Evolutionary conservation across 2,113 vertebrate genomes (phyloP).

Genomic region (Saccopteryx bilineata): DNA sequence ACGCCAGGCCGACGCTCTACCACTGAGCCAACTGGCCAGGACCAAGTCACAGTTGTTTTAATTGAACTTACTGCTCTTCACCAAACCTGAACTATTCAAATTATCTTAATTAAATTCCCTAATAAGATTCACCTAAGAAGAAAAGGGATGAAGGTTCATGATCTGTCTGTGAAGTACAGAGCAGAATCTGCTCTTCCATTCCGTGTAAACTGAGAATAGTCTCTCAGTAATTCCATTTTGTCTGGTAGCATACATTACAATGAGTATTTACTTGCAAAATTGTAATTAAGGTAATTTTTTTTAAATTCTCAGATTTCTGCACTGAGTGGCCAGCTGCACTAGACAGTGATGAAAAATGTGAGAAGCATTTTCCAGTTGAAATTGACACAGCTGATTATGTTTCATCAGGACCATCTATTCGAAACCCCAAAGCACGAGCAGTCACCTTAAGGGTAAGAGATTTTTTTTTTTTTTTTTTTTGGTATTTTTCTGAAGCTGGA

Average conservation of each 20-base stretch:
- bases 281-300: constrained; percentile 42
- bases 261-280: constrained; percentile 16
- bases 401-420: constrained; percentile 92
- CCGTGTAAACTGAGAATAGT: background rate
- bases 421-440: constrained; percentile 93
- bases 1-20: too few relatives aligned
- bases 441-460: constrained; percentile 93
- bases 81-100: background rate
- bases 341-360: constrained; percentile 92
- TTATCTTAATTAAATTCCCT: background rate
- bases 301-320: constrained; percentile 92
- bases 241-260: background rate
- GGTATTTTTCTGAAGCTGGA: too few relatives aligned
- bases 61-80: background rate
- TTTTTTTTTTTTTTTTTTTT: background rate
- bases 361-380: constrained; percentile 94
- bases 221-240: background rate
- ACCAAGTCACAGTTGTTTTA: background rate
- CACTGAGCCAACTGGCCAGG: too few relatives aligned
- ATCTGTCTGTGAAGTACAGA: background rate
- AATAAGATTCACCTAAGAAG: background rate
- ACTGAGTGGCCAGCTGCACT: constrained; percentile 95
- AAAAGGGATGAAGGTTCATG: background rate
- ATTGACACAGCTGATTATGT: constrained; percentile 92
- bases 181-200: background rate